Evolutionary conservation across 2,888 invertebrate species (phyloP).

Genomic region (Nineta flava): DNA sequence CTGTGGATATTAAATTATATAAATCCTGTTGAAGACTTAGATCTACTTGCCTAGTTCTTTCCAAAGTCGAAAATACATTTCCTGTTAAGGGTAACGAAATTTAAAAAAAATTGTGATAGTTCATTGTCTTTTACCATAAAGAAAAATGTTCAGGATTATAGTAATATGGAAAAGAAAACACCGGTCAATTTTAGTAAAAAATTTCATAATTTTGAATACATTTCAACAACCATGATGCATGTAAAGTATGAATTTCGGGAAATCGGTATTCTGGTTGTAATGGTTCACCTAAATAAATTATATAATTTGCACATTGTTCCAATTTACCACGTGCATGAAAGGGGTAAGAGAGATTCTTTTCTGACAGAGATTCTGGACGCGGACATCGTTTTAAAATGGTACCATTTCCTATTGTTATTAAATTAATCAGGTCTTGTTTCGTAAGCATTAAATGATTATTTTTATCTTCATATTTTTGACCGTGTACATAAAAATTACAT

Average conservation of each 20-base stretch:
- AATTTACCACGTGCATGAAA: not conserved
- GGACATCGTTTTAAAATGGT: constrained; percentile 1
- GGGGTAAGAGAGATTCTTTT: not conserved
- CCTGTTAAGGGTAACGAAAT: no score
- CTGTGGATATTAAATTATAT: no score
- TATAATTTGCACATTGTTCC: not conserved
- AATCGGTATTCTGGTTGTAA: not conserved
- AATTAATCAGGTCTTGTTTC: not conserved
- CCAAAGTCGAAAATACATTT: no score
- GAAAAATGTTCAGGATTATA: no score
- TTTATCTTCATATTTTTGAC: not conserved
- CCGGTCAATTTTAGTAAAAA: no score
- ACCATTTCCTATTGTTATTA: not conserved
- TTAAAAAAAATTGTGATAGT: no score
- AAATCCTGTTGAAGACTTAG: no score
- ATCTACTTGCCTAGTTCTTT: no score
- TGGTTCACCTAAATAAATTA: not conserved
- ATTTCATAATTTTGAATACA: constrained; percentile 2
- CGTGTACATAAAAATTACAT: not conserved
- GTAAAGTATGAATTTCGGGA: constrained; percentile 2
- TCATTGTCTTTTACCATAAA: no score
- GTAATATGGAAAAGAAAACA: no score
- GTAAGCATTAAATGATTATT: not conserved
- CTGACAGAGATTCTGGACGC: not conserved
- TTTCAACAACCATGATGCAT: not conserved